These are phyloP conservation scores for Pyrrhura leucotis DNA, from an alignment of 2,797 vertebrate genomes.

Conservation along the genomic window DNA sequence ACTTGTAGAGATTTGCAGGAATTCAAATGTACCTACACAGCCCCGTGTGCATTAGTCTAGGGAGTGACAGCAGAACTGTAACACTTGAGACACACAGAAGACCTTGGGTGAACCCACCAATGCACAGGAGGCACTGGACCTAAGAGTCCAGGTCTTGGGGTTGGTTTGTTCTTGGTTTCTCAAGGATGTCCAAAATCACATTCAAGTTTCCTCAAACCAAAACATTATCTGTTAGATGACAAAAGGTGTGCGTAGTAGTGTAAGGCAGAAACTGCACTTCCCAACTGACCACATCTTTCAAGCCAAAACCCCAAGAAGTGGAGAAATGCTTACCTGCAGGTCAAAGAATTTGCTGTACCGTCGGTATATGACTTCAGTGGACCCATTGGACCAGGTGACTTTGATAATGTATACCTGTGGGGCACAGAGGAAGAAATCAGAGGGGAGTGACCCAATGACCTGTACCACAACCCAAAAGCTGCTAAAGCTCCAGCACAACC, in stretches of 20 bases:
- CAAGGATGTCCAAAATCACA: neutral
- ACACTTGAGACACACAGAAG: neutral
- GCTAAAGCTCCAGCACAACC: neutral
- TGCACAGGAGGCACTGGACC: accelerated
- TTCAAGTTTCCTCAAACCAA: neutral
- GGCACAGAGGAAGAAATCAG: neutral
- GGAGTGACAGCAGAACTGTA: neutral
- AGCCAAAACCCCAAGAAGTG: neutral
- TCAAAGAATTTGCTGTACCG: slow-evolving; percentile 99
- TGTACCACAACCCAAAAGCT: neutral
- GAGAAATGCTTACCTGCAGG: slow-evolving; percentile 86
- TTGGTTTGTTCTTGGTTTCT: neutral
- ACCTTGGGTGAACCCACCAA: neutral
- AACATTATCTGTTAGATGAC: neutral
- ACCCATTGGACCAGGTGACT: slow-evolving; percentile 95
- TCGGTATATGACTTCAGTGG: slow-evolving; percentile 92
- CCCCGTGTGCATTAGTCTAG: accelerated
- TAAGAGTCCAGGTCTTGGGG: neutral
- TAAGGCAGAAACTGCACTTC: neutral
- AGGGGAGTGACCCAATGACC: neutral
- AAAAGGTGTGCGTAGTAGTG: neutral
- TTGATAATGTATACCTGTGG: slow-evolving; percentile 97
- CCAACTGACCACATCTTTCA: neutral
- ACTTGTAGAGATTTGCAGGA: neutral
- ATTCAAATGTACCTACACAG: neutral